Base-by-base conservation (phyloP, 2,113 vertebrate genomes). In the Oncorhynchus mykiss region DNA sequence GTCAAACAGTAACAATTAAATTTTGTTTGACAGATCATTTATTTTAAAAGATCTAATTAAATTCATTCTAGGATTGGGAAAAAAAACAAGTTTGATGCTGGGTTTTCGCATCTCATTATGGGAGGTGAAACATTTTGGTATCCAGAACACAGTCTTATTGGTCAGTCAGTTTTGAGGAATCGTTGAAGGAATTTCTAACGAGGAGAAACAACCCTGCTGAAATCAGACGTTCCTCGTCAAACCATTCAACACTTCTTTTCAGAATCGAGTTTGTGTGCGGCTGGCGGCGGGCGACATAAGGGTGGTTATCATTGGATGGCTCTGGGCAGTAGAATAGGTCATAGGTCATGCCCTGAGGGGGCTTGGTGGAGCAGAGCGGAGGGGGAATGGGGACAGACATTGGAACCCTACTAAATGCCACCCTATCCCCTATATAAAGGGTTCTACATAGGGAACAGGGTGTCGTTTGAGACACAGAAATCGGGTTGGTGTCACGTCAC, bases 401-500 rank as follows among this genome's bases (percentile, higher is more conserved):
- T 51, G 49, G 49, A 51, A 16, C 4, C 14, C 51, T 16, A 4
- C 12, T 5, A 18, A 54, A 54, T 54, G 51, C 1, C 16, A 4
- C 51, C 51, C 51, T 18, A 0, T 18, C 9, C 13, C 49, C 49
- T 16, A 54, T 9, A 18, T 18, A 54, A 54, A 54, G 51, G 16
- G 51, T 14, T 16, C 51, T 18, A 54, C 51, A 18, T 45, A 2
- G 39, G 39, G 51, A 54, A 54, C 2, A 18, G 49, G 13, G 49
- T 54, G 51, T 3, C 51, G 4, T 54, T 54, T 54, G 51, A 67
- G 48, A 20, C 39, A 11, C 39, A 11, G 2, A 0, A 29, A 12
- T 60, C 31, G 80, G 14, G 14, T 66, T 48, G 78, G 29, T 78
- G 92, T 96, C 95, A 97, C 96, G 92, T 96, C 95, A 97, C 96